Percentiles rank a stretch among this genome's conserved stretches.
Conservation (phyloP, 2,797 vertebrate species). For the Oophaga sylvatica region DNA sequence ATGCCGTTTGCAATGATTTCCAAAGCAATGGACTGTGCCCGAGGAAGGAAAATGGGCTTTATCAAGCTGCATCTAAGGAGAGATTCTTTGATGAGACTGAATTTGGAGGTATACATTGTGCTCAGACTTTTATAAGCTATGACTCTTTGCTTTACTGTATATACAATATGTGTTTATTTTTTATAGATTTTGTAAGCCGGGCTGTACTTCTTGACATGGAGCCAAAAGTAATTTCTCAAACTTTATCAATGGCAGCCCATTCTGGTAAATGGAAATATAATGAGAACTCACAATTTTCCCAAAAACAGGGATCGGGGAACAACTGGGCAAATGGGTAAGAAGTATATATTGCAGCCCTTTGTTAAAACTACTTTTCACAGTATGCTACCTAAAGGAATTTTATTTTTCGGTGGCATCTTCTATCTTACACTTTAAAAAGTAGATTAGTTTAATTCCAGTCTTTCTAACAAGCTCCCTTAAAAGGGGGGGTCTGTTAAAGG, state of each 20-base stretch:
- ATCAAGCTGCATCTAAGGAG: constrained; percentile 77
- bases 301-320: constrained; percentile 96
- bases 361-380: neutral
- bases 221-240: constrained; percentile 90
- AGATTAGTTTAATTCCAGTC: no score
- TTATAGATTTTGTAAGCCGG: constrained; percentile 72
- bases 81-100: constrained; percentile 83
- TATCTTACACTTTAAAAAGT: no score
- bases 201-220: constrained; percentile 97
- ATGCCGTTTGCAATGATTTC: constrained; percentile 76
- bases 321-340: constrained; percentile 97
- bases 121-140: neutral
- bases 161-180: neutral
- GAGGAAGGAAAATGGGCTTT: constrained; percentile 73
- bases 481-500: no score
- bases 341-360: neutral
- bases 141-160: neutral
- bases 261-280: constrained; percentile 86
- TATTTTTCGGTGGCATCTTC: no score
- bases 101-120: constrained; percentile 75
- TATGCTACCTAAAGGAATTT: neutral
- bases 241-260: constrained; percentile 76
- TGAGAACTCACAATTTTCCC: constrained; percentile 82
- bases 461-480: no score
- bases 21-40: constrained; percentile 69